These are phyloP conservation scores for Morone chrysops DNA, from an alignment of 2,113 vertebrate genomes.

Conservation along the genomic window DNA sequence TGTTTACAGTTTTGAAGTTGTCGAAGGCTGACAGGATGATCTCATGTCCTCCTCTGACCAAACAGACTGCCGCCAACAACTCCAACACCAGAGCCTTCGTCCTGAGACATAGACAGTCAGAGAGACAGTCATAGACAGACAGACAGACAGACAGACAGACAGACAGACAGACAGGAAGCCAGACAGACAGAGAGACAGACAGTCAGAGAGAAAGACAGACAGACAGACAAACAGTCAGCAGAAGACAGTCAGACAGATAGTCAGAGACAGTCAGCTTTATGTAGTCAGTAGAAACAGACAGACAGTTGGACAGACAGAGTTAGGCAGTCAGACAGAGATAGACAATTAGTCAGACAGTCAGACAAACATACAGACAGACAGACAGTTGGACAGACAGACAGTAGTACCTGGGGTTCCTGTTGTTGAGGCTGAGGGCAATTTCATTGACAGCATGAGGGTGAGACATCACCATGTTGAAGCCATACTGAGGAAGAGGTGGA, in stretches of 20 bases:
- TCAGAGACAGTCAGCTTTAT: too few relatives aligned
- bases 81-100: conserved; percentile 97
- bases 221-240: too few relatives aligned
- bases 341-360: too few relatives aligned
- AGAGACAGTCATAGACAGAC: too few relatives aligned
- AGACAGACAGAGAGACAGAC: conserved; percentile 14
- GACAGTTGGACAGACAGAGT: too few relatives aligned
- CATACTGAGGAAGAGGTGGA: conserved; percentile 85
- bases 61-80: conserved; percentile 93
- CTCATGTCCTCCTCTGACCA: conserved; percentile 97
- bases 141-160: neutral
- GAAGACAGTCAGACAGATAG: neutral
- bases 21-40: conserved; percentile 97
- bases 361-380: too few relatives aligned
- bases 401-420: conserved; percentile 94
- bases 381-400: neutral
- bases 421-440: conserved; percentile 97
- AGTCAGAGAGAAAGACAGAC: too few relatives aligned
- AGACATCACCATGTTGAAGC: conserved; percentile 99
- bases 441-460: conserved; percentile 97
- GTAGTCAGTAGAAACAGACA: neutral
- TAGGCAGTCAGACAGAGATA: neutral
- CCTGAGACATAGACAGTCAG: conserved; percentile 75
- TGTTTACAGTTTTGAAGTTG: conserved; percentile 95
- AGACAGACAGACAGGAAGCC: too few relatives aligned